Evolutionary conservation across 2,113 vertebrate species (phyloP), one percentile per base, ranked within the genome.

Genomic region (Cathartes aura): DNA sequence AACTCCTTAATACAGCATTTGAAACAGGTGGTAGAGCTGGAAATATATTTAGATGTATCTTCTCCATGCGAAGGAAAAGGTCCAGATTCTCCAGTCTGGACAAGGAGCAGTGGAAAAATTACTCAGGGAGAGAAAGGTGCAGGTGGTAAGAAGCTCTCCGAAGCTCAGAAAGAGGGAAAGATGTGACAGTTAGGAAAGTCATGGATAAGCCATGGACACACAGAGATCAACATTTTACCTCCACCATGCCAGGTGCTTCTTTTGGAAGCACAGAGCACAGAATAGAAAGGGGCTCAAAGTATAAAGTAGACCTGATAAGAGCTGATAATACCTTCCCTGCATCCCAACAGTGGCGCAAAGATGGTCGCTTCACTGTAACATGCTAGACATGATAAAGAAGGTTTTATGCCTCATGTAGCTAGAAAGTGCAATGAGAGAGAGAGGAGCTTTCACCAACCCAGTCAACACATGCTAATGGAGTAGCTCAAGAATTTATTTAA

Each of bases 391-490:
- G 7, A 12, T 42, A 47, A 56, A 73, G 32, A 56, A 71, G 8
- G 0, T 32, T 82, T 80, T 87, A 26, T 36, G 3, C 9, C 15
- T 22, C 1, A 1, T 29, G 19, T 40, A 48, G 10, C n/a, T 59
- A 55, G 21, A 67, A 81, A 68, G 23, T 21, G 12, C 27, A 62
- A 11, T 20, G 42, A 59, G 40, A 59, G 17, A 58, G 30, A 88
- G 29, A 52, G 9, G 30, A 72, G 10, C 1, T 59, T 60, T 87
- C 27, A 72, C 21, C 16, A 53, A 13, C 8, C 9, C 24, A 34
- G 30, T 15, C 52, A 71, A 72, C 7, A 14, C 0, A 4, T 7
- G 21, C 7, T 72, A 55, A 48, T 17, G 0, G 12, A 1, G 1
- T n/a, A 73, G 23, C 5, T 52, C 13, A 67, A 82, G 5, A 79